Base-by-base conservation (phyloP, 2,113 vertebrate genomes). In the Phycodurus eques region DNA sequence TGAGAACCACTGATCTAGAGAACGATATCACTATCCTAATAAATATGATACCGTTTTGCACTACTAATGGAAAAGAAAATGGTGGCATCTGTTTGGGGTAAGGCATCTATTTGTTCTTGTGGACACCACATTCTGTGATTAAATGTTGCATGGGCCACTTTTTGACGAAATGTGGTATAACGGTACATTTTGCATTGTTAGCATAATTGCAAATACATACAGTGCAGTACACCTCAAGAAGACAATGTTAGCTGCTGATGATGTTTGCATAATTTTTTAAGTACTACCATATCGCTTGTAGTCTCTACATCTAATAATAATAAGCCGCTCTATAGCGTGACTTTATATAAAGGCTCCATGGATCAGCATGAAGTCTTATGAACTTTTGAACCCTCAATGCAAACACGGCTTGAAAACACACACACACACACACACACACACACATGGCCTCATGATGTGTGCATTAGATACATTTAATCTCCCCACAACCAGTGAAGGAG, bases 381-480 rank as follows among this genome's bases (percentile, higher is more conserved):
- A 72, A 83, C 54, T 72, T n/a, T 74, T 67, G 46, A 81, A 75
- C 22, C 17, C 44, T 11, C 4, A 77, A 74, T 62, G 27, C 69
- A 80, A 83, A 81, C 62, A 43, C 22, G 67, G 9, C 8, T 35
- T 74, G n/a, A 56, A 65, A 76, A 65, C 73, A 82, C 20, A 61
- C 1, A 31, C 31, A 39, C 35, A 54, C 72, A 54, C 66, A 69
- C 27, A 53, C n/a, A 13, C 31, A 76, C 47, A 31, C 27, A 60
- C 27, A 65, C 8, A 14, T 17, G 43, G 64, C n/a, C 43, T 47
- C 47, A 47, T n/a, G 22, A 66, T 17, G 44, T 15, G 64, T 68
- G 57, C 35, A 61, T 15, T 77, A 76, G 83, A 51, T 84, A 77
- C 79, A 73, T 81, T 84, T 85, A 81, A 90, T 89, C 80, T 65